Percentiles rank a stretch among this genome's conserved stretches.
Evolutionary conservation across 2,797 vertebrate genomes (phyloP).

Genomic region (Poeciliopsis infans): DNA sequence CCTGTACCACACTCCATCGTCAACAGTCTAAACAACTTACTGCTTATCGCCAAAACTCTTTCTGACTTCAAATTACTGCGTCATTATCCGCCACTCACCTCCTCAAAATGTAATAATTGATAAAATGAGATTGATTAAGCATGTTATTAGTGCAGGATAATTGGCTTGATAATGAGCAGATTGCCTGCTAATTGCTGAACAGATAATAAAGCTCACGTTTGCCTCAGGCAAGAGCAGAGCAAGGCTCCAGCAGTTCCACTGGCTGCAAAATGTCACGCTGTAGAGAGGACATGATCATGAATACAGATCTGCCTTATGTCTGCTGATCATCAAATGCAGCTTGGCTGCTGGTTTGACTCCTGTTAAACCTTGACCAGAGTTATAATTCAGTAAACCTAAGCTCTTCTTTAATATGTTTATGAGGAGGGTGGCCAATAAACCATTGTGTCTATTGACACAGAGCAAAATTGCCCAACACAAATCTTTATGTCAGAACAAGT

Average conservation of each 20-base stretch:
- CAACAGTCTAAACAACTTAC: constrained; percentile 63
- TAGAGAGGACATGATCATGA: constrained; percentile 1
- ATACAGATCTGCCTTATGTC: constrained; percentile 9
- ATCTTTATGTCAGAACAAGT: not conserved
- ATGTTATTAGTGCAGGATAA: constrained; percentile 76
- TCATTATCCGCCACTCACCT: constrained; percentile 66
- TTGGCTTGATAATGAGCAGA: constrained; percentile 77
- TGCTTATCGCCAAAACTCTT: constrained; percentile 64
- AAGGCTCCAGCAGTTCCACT: constrained; percentile 35
- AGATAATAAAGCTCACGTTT: constrained; percentile 67
- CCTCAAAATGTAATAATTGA: constrained; percentile 78
- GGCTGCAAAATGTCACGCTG: constrained; percentile 30
- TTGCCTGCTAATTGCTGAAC: constrained; percentile 72
- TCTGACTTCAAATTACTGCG: constrained; percentile 62
- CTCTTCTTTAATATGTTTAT: not conserved
- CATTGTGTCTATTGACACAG: not conserved
- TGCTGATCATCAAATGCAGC: not conserved
- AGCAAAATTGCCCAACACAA: not conserved
- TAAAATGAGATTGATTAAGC: constrained; percentile 78
- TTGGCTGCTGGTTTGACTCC: not conserved
- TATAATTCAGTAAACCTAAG: not conserved
- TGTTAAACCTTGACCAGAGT: not conserved
- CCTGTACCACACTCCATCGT: constrained; percentile 20
- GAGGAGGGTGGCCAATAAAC: not conserved
- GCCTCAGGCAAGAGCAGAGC: constrained; percentile 52